Evolutionary conservation across 2,888 invertebrate species (phyloP).

Genomic region (Drosophila siamana): DNA sequence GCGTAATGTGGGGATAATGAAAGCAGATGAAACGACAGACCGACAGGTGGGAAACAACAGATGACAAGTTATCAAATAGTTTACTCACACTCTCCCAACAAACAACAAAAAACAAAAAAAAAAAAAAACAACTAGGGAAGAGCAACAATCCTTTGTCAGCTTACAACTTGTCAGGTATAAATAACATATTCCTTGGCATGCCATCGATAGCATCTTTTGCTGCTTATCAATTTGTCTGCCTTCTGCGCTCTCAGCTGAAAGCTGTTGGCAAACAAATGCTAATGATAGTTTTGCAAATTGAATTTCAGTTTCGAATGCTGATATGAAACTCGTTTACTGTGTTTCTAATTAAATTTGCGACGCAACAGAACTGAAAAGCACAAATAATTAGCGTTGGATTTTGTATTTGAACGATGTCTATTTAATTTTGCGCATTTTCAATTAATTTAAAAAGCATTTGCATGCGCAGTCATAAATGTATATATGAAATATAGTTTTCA

Average conservation of each 20-base stretch:
- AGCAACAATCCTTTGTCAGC: conserved; percentile 16
- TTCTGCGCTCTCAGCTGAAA: not conserved
- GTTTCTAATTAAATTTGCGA: too few species aligned
- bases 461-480: not conserved
- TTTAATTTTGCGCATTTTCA: too few species aligned
- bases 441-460: not conserved
- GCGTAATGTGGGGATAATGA: conserved; percentile 40
- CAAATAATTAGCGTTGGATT: too few species aligned
- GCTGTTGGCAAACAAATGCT: not conserved
- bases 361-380: too few species aligned
- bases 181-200: not conserved
- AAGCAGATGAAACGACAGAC: conserved; percentile 21
- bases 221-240: not conserved
- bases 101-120: too few species aligned
- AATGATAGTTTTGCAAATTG: not conserved
- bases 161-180: conserved; percentile 1
- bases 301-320: too few species aligned
- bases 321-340: too few species aligned
- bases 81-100: conserved; percentile 20
- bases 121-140: not conserved
- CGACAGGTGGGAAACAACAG: conserved; percentile 35
- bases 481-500: conserved; percentile 1
- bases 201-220: not conserved
- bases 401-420: too few species aligned
- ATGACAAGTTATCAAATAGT: conserved; percentile 52